Percentiles rank a stretch among this genome's conserved stretches.
Evolutionary conservation across 1,140 invertebrate genomes (phyloP).

Genomic region (Sarcophaga peregrina): DNA sequence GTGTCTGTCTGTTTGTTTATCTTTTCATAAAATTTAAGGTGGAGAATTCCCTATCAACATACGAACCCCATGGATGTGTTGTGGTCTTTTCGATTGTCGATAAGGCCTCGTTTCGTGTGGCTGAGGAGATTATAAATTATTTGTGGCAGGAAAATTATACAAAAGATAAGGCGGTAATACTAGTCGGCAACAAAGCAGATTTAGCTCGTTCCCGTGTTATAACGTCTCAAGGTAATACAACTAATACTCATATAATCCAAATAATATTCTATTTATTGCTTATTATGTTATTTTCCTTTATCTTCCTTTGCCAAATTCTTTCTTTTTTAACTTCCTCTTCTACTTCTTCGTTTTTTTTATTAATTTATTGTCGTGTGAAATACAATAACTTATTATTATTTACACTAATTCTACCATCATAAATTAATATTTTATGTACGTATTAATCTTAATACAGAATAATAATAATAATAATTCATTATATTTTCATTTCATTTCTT

Average conservation of each 20-base stretch:
- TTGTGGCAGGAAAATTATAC: conserved; percentile 83
- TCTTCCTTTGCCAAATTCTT: background rate
- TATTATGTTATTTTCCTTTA: background rate
- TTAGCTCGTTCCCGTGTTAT: conserved; percentile 87
- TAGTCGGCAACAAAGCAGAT: conserved; percentile 95
- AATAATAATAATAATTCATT: background rate
- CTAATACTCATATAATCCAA: background rate
- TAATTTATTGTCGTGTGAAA: background rate
- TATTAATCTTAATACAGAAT: no score
- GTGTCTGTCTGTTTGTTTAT: background rate
- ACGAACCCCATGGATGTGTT: conserved; percentile 90
- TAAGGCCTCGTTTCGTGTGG: conserved; percentile 79
- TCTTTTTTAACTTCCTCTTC: background rate
- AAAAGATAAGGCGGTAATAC: conserved; percentile 84
- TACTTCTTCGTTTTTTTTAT: background rate
- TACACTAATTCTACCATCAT: background rate
- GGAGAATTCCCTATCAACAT: conserved; percentile 86
- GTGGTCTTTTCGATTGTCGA: conserved; percentile 89
- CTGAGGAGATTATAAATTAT: conserved; percentile 84
- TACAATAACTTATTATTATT: background rate
- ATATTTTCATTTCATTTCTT: background rate
- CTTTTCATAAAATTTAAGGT: conserved; percentile 68
- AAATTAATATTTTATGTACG: no score
- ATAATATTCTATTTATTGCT: background rate
- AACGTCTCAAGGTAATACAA: conserved; percentile 77